Percentiles rank a stretch among this genome's conserved stretches.
These are phyloP conservation scores for Eurytoma adleriae DNA, from an alignment of 2,888 invertebrate species.

Conservation along the genomic window DNA sequence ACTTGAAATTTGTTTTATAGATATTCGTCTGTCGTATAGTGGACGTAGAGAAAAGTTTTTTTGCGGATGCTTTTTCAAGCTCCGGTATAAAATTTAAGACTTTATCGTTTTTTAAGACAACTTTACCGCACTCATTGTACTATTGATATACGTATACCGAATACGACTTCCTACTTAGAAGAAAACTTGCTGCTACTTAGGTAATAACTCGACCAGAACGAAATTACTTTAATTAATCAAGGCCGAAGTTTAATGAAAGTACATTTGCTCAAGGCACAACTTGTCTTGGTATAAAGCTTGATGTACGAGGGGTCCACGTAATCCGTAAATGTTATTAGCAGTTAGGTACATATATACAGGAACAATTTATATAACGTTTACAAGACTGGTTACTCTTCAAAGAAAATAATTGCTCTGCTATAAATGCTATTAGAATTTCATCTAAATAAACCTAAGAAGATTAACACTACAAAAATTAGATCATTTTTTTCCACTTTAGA, in stretches of 20 bases:
- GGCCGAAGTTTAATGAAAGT: conserved; percentile 51
- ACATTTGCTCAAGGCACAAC: conserved; percentile 37
- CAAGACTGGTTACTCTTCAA: no score
- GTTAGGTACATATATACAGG: conserved; percentile 2
- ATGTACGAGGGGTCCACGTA: conserved; percentile 14
- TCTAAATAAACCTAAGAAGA: no score
- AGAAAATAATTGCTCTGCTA: no score
- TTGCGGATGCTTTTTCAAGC: background rate
- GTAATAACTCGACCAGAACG: conserved; percentile 70
- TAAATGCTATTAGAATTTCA: no score
- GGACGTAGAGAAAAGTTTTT: background rate
- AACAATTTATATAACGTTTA: background rate
- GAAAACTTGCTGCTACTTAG: conserved; percentile 39
- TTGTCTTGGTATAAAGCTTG: background rate
- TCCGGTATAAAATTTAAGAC: no score
- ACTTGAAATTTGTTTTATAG: conserved; percentile 16
- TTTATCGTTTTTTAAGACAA: no score
- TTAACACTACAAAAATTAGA: no score
- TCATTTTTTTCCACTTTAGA: no score
- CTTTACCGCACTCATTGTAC: no score
- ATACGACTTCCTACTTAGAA: no score
- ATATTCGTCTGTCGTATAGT: background rate
- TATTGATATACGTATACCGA: no score
- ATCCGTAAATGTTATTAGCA: conserved; percentile 28
- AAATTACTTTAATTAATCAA: conserved; percentile 74